Evolutionary conservation across 2,797 vertebrate genomes (phyloP).

Genomic region (Lagocephalus sceleratus): DNA sequence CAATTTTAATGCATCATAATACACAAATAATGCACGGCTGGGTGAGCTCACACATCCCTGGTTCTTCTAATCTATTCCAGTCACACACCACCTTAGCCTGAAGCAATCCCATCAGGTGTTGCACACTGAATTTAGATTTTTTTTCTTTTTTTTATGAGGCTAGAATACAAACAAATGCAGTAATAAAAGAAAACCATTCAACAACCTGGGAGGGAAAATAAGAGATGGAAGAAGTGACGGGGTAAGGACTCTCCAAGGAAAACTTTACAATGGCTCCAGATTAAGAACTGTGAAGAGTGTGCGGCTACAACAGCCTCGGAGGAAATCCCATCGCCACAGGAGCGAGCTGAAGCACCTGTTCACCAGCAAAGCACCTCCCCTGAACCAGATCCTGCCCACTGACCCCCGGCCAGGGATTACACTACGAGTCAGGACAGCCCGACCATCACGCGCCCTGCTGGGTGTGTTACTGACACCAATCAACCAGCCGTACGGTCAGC

Average conservation of each 20-base stretch:
- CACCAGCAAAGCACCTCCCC: constrained; percentile 34
- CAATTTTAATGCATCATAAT: neutral
- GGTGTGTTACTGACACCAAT: constrained; percentile 20
- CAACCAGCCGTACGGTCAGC: neutral
- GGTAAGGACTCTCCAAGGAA: constrained; percentile 7
- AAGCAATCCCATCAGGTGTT: constrained; percentile 32
- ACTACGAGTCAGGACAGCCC: constrained; percentile 47
- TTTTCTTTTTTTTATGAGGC: constrained; percentile 29
- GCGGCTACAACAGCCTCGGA: constrained; percentile 2
- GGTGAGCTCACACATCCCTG: constrained; percentile 5
- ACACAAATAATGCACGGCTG: constrained; percentile 10
- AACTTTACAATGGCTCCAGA: constrained; percentile 1
- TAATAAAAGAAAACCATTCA: constrained; percentile 30
- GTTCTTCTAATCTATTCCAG: constrained; percentile 25
- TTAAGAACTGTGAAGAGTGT: constrained; percentile 6
- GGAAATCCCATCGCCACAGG: constrained; percentile 52
- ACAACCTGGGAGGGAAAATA: constrained; percentile 18
- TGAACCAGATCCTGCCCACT: constrained; percentile 49
- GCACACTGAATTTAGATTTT: constrained; percentile 18
- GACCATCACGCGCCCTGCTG: constrained; percentile 46
- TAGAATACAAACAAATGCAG: constrained; percentile 20
- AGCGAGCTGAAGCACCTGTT: constrained; percentile 64
- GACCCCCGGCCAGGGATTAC: constrained; percentile 51
- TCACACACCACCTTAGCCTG: constrained; percentile 22
- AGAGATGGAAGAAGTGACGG: constrained; percentile 9